Base-by-base conservation (phyloP, 2,797 vertebrate genomes). In the Cossypha polioptera region DNA sequence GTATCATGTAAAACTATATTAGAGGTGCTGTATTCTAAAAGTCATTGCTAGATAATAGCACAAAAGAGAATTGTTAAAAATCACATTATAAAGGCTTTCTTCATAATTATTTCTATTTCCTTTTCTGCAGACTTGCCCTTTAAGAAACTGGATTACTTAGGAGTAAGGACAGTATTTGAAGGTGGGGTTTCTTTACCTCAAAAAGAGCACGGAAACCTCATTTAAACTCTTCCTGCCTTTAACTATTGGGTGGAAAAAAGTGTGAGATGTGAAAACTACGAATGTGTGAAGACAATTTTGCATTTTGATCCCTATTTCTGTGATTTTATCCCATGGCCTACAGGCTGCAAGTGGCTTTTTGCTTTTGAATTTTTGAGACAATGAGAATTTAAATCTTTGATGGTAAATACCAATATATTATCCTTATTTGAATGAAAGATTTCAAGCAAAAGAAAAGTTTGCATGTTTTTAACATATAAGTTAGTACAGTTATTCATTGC, bases 21-120 rank as follows among this genome's bases (percentile, higher is more conserved):
- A 59, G n/a, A 90, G 69, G 13, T 67, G 16, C 19, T 81, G 13
- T 45, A 57, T 75, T 86, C 51, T 59, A 68, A 42, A 90, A 84
- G 19, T 35, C 24, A 72, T 16, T 5, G 8, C 69, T 78, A 79
- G 67, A 33, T 21, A 79, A 76, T 38, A 65, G 62, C 29, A 72
- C 13, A 38, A 57, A 83, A 83, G 20, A 4, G 5, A 45, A 48
- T 43, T 88, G 51, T 36, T 1, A 29, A 54, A 91, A 51, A 48
- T 43, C 15, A 43, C 35, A 19, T 67, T 42, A 59, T 29, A 81
- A 92, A 74, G 10, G 22, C 6, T 57, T 92, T 85, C 26, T 51
- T 67, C 21, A 36, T 31, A 86, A 65, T 63, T 36, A 67, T 51
- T 80, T 58, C 26, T 54, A 20, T 68, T 62, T 66, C 13, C 24